Percentiles rank a stretch among this genome's conserved stretches.
phyloP scores from a whole-genome alignment of 2,888 invertebrate genomes.

The Cyclophora albipunctata region DNA sequence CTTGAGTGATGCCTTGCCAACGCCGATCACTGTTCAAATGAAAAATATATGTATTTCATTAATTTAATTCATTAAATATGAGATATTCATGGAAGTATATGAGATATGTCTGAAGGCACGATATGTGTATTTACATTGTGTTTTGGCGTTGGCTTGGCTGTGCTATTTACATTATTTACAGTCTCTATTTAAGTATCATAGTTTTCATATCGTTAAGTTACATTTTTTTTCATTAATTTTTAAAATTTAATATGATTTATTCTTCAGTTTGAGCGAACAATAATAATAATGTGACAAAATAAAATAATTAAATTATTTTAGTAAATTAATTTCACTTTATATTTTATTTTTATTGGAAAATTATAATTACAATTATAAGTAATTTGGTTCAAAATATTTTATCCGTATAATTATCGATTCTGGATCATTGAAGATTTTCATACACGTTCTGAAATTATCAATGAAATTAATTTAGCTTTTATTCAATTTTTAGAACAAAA shows the following conservation, averaged over 20 bases:
- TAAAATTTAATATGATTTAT: no score
- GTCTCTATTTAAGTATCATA: conserved; percentile 10
- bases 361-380: no score
- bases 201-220: no score
- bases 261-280: no score
- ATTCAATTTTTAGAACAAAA: neutral
- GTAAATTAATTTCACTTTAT: no score
- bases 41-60: conserved; percentile 30
- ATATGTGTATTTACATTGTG: conserved; percentile 60
- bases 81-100: conserved; percentile 18
- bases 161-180: conserved; percentile 19
- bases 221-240: no score
- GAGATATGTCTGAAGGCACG: conserved; percentile 32
- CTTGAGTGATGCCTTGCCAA: conserved; percentile 54
- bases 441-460: neutral
- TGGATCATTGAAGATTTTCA: neutral
- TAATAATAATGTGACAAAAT: no score
- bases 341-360: no score
- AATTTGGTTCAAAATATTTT: no score
- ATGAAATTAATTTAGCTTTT: neutral
- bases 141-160: conserved; percentile 56
- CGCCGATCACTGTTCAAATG: conserved; percentile 54
- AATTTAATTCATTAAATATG: conserved; percentile 12
- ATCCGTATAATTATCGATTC: neutral
- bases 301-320: no score